Percentiles rank a stretch among this genome's conserved stretches.
These are phyloP conservation scores for Salvelinus fontinalis DNA, from an alignment of 2,113 vertebrate genomes.

Conservation along the genomic window DNA sequence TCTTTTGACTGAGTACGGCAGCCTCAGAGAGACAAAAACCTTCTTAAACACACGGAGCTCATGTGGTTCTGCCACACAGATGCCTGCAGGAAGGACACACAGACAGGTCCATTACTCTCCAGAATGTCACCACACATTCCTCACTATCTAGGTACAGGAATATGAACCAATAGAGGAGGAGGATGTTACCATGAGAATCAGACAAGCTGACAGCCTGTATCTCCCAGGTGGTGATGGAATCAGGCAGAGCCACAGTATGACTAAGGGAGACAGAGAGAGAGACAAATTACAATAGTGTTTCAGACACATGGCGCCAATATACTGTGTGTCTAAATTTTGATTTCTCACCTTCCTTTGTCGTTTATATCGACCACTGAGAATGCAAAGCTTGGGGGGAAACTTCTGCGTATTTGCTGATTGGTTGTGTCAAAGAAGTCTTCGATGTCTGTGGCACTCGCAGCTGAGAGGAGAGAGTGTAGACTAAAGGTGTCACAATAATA, in stretches of 20 bases:
- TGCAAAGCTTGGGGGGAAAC: constrained; percentile 80
- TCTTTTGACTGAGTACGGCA: constrained; percentile 78
- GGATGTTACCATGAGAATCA: constrained; percentile 62
- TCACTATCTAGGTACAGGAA: not conserved
- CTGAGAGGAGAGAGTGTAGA: constrained; percentile 42
- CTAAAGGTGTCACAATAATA: not conserved
- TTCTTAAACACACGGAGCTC: constrained; percentile 69
- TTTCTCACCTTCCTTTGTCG: constrained; percentile 48
- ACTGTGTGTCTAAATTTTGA: not conserved
- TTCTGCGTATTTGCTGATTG: constrained; percentile 57
- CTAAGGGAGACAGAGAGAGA: constrained; percentile 41
- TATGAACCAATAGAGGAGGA: not conserved
- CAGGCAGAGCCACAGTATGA: constrained; percentile 51
- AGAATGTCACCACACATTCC: not conserved
- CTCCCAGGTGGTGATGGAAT: constrained; percentile 90
- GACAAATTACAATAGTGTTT: not conserved
- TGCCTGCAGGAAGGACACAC: constrained; percentile 64
- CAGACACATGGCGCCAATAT: not conserved
- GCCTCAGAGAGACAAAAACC: constrained; percentile 77
- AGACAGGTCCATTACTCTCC: not conserved
- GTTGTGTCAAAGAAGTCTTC: constrained; percentile 68
- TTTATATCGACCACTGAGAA: constrained; percentile 65
- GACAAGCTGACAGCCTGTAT: constrained; percentile 81
- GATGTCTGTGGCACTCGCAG: constrained; percentile 49
- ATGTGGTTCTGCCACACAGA: constrained; percentile 76